Percentiles rank a stretch among this genome's conserved stretches.
Evolutionary conservation across 2,888 invertebrate species (phyloP).

Genomic region (Ophion costatus): DNA sequence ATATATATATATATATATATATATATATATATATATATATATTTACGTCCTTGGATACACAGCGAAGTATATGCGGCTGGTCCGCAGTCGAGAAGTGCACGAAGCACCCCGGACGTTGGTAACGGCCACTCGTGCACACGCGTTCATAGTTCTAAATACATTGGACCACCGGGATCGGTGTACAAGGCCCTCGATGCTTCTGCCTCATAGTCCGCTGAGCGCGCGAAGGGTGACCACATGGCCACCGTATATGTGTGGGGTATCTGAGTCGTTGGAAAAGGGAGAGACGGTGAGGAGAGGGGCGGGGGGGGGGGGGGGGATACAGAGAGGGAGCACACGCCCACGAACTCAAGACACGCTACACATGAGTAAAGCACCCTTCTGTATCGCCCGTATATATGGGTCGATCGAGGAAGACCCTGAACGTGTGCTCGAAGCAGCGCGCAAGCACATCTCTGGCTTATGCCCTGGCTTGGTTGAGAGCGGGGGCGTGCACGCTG

Average conservation of each 20-base stretch:
- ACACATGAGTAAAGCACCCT: constrained; percentile 35
- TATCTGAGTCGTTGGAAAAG: neutral
- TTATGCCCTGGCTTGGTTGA: constrained; percentile 42
- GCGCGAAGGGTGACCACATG: constrained; percentile 64
- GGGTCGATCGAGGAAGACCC: constrained; percentile 30
- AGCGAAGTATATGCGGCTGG: constrained; percentile 50
- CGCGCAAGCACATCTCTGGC: no score
- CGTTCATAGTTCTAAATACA: constrained; percentile 77
- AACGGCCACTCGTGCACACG: constrained; percentile 72
- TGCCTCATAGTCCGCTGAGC: constrained; percentile 41
- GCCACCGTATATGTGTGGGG: constrained; percentile 59
- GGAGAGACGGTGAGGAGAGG: no score
- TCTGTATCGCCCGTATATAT: constrained; percentile 30
- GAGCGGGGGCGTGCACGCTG: constrained; percentile 73
- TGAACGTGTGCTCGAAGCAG: constrained; percentile 34
- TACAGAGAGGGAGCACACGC: constrained; percentile 20
- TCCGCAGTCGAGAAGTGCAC: constrained; percentile 55
- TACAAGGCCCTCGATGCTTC: constrained; percentile 56
- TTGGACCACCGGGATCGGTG: constrained; percentile 72
- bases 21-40: constrained; percentile 1
- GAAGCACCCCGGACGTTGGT: constrained; percentile 45
- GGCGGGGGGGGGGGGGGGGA: neutral
- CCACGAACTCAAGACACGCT: constrained; percentile 48
- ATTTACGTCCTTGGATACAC: constrained; percentile 63
- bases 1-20: no score